These are phyloP conservation scores for Hetaerina americana DNA, from an alignment of 1,140 invertebrate genomes.

Conservation along the genomic window DNA sequence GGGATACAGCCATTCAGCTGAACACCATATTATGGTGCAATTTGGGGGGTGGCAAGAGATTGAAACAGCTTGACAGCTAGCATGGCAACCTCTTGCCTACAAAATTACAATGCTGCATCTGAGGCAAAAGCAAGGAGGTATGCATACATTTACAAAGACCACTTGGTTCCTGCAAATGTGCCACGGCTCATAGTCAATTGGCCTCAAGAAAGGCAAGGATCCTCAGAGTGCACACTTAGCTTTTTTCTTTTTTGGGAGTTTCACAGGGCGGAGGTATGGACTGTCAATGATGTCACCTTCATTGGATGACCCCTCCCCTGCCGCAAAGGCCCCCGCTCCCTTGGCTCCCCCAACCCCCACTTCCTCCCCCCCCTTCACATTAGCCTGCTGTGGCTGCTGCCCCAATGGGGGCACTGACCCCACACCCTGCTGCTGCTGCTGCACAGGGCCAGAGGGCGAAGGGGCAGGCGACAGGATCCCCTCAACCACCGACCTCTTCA, in stretches of 20 bases:
- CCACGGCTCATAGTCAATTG: no score
- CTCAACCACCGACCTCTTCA: constrained; percentile 14
- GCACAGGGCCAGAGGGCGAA: constrained; percentile 11
- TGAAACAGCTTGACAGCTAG: no score
- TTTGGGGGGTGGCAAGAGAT: no score
- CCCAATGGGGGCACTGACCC: constrained; percentile 24
- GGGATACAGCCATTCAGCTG: no score
- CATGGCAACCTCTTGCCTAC: no score
- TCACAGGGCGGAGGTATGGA: constrained; percentile 71
- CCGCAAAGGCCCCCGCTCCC: constrained; percentile 25
- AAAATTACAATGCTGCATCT: no score
- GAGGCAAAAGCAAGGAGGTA: no score
- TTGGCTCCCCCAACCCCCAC: constrained; percentile 20
- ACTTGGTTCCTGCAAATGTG: no score
- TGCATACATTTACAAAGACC: no score
- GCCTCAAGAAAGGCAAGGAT: no score
- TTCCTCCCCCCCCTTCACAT: neutral
- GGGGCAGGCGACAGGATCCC: constrained; percentile 17
- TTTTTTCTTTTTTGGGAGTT: constrained; percentile 39
- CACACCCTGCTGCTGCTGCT: constrained; percentile 14
- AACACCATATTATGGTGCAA: no score
- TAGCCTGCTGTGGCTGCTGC: constrained; percentile 9
- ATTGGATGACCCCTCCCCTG: constrained; percentile 16
- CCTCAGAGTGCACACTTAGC: no score
- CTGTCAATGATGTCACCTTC: constrained; percentile 60